phyloP scores from a whole-genome alignment of 2,113 vertebrate species.

The Turdus rufiventris region DNA sequence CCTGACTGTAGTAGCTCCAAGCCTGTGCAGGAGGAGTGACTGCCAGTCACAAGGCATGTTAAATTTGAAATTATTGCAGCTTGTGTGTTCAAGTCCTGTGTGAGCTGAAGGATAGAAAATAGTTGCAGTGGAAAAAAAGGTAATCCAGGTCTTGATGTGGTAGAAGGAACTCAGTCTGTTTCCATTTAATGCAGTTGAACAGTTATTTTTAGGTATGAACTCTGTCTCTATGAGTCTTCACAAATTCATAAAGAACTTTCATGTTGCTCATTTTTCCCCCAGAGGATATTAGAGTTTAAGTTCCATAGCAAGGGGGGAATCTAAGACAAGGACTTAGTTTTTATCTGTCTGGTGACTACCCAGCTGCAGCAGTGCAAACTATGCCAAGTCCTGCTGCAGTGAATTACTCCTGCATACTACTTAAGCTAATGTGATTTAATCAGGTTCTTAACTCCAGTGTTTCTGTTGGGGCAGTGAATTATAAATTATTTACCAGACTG shows the following conservation, averaged over 20 bases:
- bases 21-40: not conserved
- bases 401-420: not conserved
- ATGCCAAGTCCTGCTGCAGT: not conserved
- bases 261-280: not conserved
- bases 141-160: not conserved
- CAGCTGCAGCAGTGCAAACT: not conserved
- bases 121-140: not conserved
- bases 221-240: not conserved
- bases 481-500: not conserved
- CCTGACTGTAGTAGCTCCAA: not conserved
- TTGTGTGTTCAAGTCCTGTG: not conserved
- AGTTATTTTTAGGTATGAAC: not conserved
- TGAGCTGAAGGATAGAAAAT: not conserved
- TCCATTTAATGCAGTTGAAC: not conserved
- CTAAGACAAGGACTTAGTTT: not conserved
- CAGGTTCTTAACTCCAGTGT: not conserved
- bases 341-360: not conserved
- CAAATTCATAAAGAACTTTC: not conserved
- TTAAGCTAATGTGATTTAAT: not conserved
- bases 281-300: not conserved
- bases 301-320: not conserved
- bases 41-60: not conserved
- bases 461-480: not conserved
- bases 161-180: not conserved
- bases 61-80: not conserved